These are phyloP conservation scores for Bombylius major DNA, from an alignment of 2,888 invertebrate species.

Conservation along the genomic window DNA sequence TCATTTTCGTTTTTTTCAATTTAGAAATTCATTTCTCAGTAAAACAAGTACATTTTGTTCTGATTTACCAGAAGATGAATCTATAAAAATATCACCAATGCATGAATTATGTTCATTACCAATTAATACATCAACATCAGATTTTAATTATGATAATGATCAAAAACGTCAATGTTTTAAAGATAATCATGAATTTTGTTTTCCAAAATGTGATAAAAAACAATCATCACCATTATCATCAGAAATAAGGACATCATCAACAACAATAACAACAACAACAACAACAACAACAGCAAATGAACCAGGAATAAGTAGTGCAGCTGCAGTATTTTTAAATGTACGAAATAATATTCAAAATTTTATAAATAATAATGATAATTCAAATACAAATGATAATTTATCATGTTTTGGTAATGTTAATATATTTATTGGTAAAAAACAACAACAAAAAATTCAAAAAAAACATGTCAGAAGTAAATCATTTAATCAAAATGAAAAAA, in stretches of 20 bases:
- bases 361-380: background rate
- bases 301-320: background rate
- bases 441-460: conserved; percentile 4
- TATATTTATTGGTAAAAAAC: conserved; percentile 17
- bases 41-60: conserved; percentile 33
- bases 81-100: background rate
- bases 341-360: no score
- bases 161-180: no score
- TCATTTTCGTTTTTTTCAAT: background rate
- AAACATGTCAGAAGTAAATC: conserved; percentile 31
- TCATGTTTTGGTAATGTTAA: conserved; percentile 30
- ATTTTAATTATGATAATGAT: no score
- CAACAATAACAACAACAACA: background rate
- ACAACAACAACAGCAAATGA: background rate
- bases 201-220: no score
- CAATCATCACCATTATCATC: background rate
- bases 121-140: no score
- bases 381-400: conserved; percentile 12
- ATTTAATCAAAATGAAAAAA: conserved; percentile 19
- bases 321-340: background rate
- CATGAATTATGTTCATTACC: no score
- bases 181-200: no score
- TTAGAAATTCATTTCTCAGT: conserved; percentile 22
- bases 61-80: conserved; percentile 27
- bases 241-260: background rate